A percentile compares a stretch with the other conserved stretches of the same genome.
Conservation (phyloP, 2,888 invertebrate genomes). For the Lycocerus yunnanus region DNA sequence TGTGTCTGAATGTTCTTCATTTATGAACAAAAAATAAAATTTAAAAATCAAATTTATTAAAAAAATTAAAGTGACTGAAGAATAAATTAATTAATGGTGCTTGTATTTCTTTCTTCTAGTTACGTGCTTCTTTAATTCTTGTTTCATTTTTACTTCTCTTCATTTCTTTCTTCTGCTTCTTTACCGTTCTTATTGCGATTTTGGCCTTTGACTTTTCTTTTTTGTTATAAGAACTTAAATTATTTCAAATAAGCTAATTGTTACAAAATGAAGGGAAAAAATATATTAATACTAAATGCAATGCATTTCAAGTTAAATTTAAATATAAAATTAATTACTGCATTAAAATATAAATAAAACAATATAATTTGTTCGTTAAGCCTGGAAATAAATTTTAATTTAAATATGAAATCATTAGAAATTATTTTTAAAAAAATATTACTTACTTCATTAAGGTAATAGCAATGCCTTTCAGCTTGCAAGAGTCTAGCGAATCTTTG, state of each 20-base stretch:
- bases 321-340: not conserved
- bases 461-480: slow-evolving; percentile 5
- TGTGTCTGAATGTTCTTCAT: not conserved
- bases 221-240: not conserved
- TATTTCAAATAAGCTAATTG: not conserved
- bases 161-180: not conserved
- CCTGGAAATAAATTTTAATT: not conserved
- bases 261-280: not conserved
- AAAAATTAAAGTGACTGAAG: not conserved
- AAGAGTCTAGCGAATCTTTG: slow-evolving; percentile 6
- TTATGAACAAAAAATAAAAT: not conserved
- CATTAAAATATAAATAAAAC: not conserved
- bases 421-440: not conserved
- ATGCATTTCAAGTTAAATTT: not conserved
- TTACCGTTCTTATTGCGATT: not conserved
- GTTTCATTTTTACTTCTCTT: not conserved
- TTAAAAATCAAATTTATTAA: not conserved
- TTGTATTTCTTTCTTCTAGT: not conserved
- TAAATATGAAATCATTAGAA: not conserved
- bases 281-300: not conserved
- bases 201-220: not conserved
- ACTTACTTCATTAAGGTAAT: slow-evolving; percentile 9
- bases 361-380: not conserved
- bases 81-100: not conserved
- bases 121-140: not conserved